Percentiles rank a stretch among this genome's conserved stretches.
phyloP scores from a whole-genome alignment of 2,113 vertebrate genomes.

The Butorides virescens region DNA sequence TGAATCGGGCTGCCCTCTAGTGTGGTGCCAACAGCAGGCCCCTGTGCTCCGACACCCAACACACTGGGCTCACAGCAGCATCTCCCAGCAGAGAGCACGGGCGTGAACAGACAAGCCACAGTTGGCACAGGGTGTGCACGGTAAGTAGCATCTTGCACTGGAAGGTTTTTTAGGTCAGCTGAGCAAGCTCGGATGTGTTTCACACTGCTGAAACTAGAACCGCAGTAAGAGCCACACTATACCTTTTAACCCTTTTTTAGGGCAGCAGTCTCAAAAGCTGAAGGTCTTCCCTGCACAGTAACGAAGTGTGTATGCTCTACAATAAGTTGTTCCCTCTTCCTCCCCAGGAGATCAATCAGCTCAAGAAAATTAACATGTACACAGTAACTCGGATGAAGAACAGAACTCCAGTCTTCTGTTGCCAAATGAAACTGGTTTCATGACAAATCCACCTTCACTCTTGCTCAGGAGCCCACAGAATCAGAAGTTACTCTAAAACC shows the following conservation, averaged over 20 bases:
- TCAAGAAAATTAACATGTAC: not conserved
- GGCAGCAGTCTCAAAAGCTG: not conserved
- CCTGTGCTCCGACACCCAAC: not conserved
- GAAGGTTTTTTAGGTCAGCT: conserved; percentile 26
- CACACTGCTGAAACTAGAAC: not conserved
- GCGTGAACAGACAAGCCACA: not conserved
- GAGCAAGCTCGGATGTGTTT: not conserved
- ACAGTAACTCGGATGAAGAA: not conserved
- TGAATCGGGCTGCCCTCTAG: conserved; percentile 46
- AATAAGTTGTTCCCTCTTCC: not conserved
- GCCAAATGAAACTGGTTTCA: not conserved
- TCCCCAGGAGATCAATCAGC: not conserved
- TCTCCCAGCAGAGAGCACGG: not conserved
- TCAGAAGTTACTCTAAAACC: not conserved
- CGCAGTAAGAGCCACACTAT: not conserved
- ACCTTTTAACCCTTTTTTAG: not conserved
- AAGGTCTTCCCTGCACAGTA: not conserved
- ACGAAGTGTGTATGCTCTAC: not conserved
- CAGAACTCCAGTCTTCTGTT: not conserved
- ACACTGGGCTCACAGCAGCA: not conserved
- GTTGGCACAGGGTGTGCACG: not conserved
- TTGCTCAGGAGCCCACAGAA: not conserved
- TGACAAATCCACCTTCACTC: not conserved
- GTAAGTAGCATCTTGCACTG: not conserved
- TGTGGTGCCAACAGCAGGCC: not conserved